phyloP scores from a whole-genome alignment of 2,888 invertebrate species.

The Erebia palarica region DNA sequence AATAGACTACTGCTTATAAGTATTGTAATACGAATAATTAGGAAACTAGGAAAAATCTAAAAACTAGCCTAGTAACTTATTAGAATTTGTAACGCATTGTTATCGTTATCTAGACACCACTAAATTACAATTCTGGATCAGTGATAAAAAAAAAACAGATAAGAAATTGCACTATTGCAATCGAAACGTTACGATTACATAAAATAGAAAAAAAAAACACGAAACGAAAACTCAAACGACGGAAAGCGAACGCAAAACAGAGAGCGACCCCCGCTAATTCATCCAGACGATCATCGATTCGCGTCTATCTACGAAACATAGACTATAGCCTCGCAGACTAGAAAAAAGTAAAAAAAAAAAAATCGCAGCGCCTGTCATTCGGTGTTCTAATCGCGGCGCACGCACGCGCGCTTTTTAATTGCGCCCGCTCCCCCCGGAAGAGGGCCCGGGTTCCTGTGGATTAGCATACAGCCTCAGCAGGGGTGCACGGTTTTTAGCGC shows the following conservation, averaged over 20 bases:
- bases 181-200: too few species aligned
- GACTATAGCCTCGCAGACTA: constrained; percentile 63
- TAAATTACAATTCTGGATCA: too few species aligned
- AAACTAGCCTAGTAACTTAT: too few species aligned
- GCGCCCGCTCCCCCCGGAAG: constrained; percentile 78
- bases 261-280: constrained; percentile 36
- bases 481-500: constrained; percentile 77
- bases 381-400: constrained; percentile 79
- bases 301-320: constrained; percentile 51
- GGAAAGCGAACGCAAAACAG: constrained; percentile 31
- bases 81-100: too few species aligned
- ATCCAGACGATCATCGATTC: constrained; percentile 62
- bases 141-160: too few species aligned
- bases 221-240: constrained; percentile 23
- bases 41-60: too few species aligned
- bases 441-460: constrained; percentile 71
- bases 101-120: too few species aligned
- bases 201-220: too few species aligned
- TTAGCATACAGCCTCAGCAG: constrained; percentile 79
- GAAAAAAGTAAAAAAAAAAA: constrained; percentile 80
- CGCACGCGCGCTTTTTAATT: constrained; percentile 82
- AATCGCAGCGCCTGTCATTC: constrained; percentile 76
- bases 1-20: too few species aligned
- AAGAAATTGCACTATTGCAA: too few species aligned
- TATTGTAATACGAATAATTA: too few species aligned